Evolutionary conservation across 2,888 invertebrate genomes (phyloP), one percentile per base, ranked within the genome.

Genomic region (Pammene aurita): DNA sequence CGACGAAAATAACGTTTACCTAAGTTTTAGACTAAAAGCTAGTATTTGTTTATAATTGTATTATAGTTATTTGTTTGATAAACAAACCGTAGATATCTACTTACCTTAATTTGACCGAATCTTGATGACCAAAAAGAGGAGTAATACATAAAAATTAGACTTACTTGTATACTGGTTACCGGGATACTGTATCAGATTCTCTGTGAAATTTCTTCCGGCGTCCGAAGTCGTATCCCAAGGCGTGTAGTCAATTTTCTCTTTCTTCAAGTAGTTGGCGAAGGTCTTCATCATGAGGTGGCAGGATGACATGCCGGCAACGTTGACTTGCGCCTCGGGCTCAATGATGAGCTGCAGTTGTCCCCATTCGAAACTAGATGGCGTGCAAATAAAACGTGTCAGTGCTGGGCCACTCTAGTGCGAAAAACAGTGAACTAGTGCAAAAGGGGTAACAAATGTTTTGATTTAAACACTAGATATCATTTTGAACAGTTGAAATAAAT

Each of bases 211-310:
- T 68, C 93, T 86, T 0, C 90, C 93, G 67, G 93, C 93, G 57
- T 93, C 88, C 0, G 91, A 90, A 0, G 92, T 93, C 4, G 96
- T 88, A 79, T 96, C 96, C 87, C 95, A 95, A 7, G 94, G 94
- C 0, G 88, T 89, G 77, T 90, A 93, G 14, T 88, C 83, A 4
- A 92, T 87, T 10, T 90, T 88, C 77, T 91, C 90, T 60, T 84
- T 81, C 78, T 93, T 93, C 77, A 93, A 76, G 71, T 81, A 92
- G 77, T 95, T 94, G 7, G 95, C 95, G 78, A 97, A 88, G 0
- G 95, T 94, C 74, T 95, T 94, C 94, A 96, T 95, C 89, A 95
- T 94, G 71, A 97, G 93, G 72, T 95, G 94, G 80, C 97, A 97
- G 35, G 96, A 95, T 38, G 94, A 94, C 62, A 93, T 94, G 2